A percentile compares a stretch with the other conserved stretches of the same genome.
Conservation (phyloP, 2,888 invertebrate genomes). For the Drosophila buzzatii region DNA sequence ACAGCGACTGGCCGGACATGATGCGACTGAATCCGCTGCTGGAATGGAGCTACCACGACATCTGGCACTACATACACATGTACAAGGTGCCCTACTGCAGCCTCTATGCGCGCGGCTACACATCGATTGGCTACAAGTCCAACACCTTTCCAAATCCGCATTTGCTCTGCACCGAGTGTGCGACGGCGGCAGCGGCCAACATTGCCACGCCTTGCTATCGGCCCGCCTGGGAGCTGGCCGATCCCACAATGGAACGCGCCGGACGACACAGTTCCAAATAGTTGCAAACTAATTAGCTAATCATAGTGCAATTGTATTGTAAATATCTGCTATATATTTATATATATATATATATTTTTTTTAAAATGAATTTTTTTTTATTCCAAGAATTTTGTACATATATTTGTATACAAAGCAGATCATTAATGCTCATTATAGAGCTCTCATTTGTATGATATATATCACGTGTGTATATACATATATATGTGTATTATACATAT, state of each 20-base stretch:
- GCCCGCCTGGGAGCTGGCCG: slow-evolving; percentile 89
- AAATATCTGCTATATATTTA: slow-evolving; percentile 12
- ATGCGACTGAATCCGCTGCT: slow-evolving; percentile 95
- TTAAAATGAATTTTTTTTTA: background rate
- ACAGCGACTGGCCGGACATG: slow-evolving; percentile 95
- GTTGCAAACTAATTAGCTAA: slow-evolving; percentile 1
- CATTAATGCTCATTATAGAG: too few species aligned
- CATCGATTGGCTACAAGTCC: slow-evolving; percentile 93
- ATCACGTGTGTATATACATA: background rate
- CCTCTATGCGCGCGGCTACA: slow-evolving; percentile 96
- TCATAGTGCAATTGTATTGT: slow-evolving; percentile 29
- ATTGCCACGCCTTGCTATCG: slow-evolving; percentile 85
- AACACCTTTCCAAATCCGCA: slow-evolving; percentile 93
- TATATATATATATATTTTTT: background rate
- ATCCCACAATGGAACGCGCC: slow-evolving; percentile 80
- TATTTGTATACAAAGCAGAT: background rate
- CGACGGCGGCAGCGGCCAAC: slow-evolving; percentile 66
- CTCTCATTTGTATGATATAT: background rate
- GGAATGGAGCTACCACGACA: slow-evolving; percentile 95
- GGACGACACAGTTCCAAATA: slow-evolving; percentile 73
- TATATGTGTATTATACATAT: background rate
- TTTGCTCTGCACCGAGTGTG: slow-evolving; percentile 83
- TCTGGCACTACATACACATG: slow-evolving; percentile 95
- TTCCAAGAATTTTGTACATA: background rate
- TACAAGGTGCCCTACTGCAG: slow-evolving; percentile 95